Base-by-base conservation (phyloP, 2,797 vertebrate species). In the Rhabdophis nuchalis region DNA sequence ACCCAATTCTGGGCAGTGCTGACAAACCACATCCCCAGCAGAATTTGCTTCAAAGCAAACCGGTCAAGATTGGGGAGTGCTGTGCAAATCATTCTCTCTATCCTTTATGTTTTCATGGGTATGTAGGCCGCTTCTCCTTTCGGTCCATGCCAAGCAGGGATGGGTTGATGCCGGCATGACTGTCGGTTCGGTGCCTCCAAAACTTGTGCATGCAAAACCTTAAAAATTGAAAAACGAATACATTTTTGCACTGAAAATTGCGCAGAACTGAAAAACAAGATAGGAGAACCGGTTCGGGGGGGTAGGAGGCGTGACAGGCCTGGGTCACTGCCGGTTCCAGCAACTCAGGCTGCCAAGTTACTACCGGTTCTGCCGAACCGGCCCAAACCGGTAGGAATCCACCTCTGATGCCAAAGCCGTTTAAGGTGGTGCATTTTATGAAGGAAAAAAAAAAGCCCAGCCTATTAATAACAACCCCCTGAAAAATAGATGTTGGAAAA, bases 11-110 rank as follows among this genome's bases (percentile, higher is more conserved):
- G 32, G 68, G 85, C 18, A 12, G 2, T 64, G 68, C 86, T 85
- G 92, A 58, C 89, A 85, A 85, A 36, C n/a, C 56, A 85, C 68
- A 90, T 88, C 50, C 29, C n/a, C 85, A 93, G 61, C 92, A 93
- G 85, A 54, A 91, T 85, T 87, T 91, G 56, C 41, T 85, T 72
- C 20, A 85, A 85, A 86, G 86, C 58, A 20, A 86, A 57, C 68
- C 54, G 4, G 29, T 87, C 86, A 64, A n/a, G 85, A 90, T 68
- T 8, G 29, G 23, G 61, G 41, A 23, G 2, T 13, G 10, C 23
- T 32, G 27, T 27, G 36, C 36, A 36, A 23, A 41, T 41, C 10
- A 41, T 82, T 82, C 72, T 82, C 46, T 46, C 46, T 82, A 23
- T 25, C 23, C 0, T 46, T 82, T 25, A 46, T 25, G 23, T 82